Conservation (phyloP, 2,888 invertebrate genomes). For the Andrena minutula region DNA sequence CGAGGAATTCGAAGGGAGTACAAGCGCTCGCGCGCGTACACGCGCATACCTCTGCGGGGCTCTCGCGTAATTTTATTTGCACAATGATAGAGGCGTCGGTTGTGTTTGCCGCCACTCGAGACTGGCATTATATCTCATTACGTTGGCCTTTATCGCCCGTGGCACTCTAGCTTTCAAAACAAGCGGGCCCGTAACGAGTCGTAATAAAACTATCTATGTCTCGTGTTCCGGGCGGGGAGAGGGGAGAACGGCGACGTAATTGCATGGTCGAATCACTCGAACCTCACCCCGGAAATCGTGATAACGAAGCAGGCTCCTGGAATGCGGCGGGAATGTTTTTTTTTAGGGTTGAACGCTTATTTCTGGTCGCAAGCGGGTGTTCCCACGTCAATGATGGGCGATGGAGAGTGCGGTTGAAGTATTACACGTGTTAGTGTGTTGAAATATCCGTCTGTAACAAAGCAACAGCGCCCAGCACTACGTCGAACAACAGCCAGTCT, state of each 20-base stretch:
- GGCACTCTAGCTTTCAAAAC: conserved; percentile 60
- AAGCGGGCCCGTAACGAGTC: conserved; percentile 29
- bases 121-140: conserved; percentile 61
- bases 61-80: conserved; percentile 62
- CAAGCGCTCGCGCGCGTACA: conserved; percentile 1
- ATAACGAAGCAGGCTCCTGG: background rate
- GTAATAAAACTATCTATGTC: conserved; percentile 39
- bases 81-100: conserved; percentile 58
- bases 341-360: background rate
- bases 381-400: background rate
- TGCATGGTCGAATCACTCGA: background rate
- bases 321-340: background rate
- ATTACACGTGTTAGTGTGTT: too few relatives aligned
- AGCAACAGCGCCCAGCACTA: background rate
- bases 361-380: too few relatives aligned
- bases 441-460: background rate
- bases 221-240: background rate
- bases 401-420: background rate
- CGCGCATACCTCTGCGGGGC: conserved; percentile 13
- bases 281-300: conserved; percentile 16
- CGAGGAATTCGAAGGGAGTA: conserved; percentile 28
- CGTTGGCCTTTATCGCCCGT: conserved; percentile 58
- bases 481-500: background rate
- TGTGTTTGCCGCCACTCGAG: conserved; percentile 59
- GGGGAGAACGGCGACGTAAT: background rate